A percentile compares a stretch with the other conserved stretches of the same genome.
phyloP scores from a whole-genome alignment of 2,888 invertebrate species.

The Rotaria macrura region DNA sequence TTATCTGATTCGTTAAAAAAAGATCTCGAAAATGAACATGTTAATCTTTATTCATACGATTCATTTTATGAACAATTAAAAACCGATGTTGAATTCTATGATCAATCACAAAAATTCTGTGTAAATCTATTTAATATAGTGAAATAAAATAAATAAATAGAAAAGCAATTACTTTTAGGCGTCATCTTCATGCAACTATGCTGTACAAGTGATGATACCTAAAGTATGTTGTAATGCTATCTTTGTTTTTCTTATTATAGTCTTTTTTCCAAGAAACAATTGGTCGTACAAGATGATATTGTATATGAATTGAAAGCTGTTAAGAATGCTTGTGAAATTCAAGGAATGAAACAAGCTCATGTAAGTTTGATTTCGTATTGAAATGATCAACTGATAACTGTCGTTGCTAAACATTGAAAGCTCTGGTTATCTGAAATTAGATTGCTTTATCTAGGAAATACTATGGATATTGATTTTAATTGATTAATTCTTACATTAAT shows the following conservation, averaged over 20 bases:
- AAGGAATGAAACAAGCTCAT: slow-evolving; percentile 67
- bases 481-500: no score
- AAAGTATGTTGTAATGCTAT: neutral
- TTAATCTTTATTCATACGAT: neutral
- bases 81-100: neutral
- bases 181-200: neutral
- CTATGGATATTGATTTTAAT: no score
- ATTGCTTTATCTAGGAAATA: no score
- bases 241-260: no score
- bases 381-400: no score
- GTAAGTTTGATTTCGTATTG: slow-evolving; percentile 44
- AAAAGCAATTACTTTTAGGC: neutral
- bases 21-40: neutral
- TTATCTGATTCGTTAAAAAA: neutral
- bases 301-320: slow-evolving; percentile 61
- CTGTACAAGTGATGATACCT: neutral
- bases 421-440: no score
- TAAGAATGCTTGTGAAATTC: slow-evolving; percentile 71
- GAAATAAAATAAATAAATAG: no score
- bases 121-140: neutral
- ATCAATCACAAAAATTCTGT: neutral
- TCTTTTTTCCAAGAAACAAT: neutral
- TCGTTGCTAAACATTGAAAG: no score
- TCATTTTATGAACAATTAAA: neutral
- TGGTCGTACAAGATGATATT: neutral